Conservation (phyloP, 2,888 invertebrate genomes). For the Sesia bembeciformis region DNA sequence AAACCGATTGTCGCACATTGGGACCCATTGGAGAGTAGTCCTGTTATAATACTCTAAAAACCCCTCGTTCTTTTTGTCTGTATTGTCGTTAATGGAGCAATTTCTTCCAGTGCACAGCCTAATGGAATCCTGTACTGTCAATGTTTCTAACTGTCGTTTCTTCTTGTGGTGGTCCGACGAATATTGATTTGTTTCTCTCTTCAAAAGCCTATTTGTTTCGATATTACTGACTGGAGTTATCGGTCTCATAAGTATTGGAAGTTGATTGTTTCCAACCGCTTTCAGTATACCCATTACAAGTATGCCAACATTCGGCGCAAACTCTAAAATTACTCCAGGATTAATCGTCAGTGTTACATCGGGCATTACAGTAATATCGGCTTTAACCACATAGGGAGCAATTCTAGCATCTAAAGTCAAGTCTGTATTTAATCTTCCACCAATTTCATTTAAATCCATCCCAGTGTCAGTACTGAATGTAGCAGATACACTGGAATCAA, state of each 20-base stretch:
- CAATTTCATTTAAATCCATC: slow-evolving; percentile 79
- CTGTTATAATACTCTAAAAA: slow-evolving; percentile 96
- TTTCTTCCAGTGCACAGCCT: slow-evolving; percentile 85
- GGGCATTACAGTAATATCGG: slow-evolving; percentile 98
- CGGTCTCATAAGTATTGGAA: slow-evolving; percentile 87
- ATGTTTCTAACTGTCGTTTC: slow-evolving; percentile 72
- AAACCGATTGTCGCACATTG: slow-evolving; percentile 95
- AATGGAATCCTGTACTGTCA: slow-evolving; percentile 76
- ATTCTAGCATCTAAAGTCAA: slow-evolving; percentile 76
- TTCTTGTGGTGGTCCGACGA: slow-evolving; percentile 40
- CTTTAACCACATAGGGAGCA: slow-evolving; percentile 84
- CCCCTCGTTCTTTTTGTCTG: slow-evolving; percentile 79
- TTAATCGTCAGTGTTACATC: slow-evolving; percentile 88
- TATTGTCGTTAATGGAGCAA: slow-evolving; percentile 75
- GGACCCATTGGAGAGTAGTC: slow-evolving; percentile 97
- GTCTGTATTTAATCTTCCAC: slow-evolving; percentile 83
- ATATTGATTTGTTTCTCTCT: slow-evolving; percentile 51
- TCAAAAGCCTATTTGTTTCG: slow-evolving; percentile 48
- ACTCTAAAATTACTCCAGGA: slow-evolving; percentile 93
- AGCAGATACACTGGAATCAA: slow-evolving; percentile 84
- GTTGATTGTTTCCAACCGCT: slow-evolving; percentile 84
- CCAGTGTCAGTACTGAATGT: slow-evolving; percentile 74
- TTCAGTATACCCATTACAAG: slow-evolving; percentile 92
- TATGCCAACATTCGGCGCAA: slow-evolving; percentile 96
- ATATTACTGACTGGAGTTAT: slow-evolving; percentile 40